Base-by-base conservation (phyloP, 2,888 invertebrate species). In the Dusona sp. region DNA sequence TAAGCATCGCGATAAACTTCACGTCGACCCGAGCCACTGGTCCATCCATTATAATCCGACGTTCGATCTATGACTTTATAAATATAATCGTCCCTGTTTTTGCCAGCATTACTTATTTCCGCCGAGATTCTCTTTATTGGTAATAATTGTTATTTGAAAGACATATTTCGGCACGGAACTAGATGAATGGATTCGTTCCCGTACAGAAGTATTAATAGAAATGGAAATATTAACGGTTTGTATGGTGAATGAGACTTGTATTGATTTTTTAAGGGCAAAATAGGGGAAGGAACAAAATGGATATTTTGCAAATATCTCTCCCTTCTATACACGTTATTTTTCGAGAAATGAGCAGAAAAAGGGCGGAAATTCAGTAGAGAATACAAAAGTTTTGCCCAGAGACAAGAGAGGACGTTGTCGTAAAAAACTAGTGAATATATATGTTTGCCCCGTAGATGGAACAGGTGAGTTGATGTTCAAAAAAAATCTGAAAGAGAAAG, bases 341-440 rank as follows among this genome's bases (percentile, higher is more conserved):
- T 1, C 42, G 64, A 70, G 16, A 57, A 25, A 36, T 16, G 11
- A 36, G 19, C 19, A 4, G 38, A 11, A 38, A 11, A 25, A 42
- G 72, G 22, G 2, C 0, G 33, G 3, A 19, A 22, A 33, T 22
- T 54, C 29, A 22, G n/a, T 25, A 29, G 74, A 75, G 38, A 48
- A 61, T 54, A 64, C 68, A 42, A 68, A 86, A 86, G 80, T 86
- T 86, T 86, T 67, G 54, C 79, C 72, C 70, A 19, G 51, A 73
- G 68, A 80, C 61, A 48, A 73, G 67, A 61, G 80, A 48, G 79
- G 68, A 51, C 78, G 25, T 74, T 70, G 82, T 79, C 74, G 75
- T 85, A 85, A 85, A 85, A 85, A 83, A 79, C 79, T 79, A 86
- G 65, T 83, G 67, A 61, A 79, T 70, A 78, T 75, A 77, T 81